Evolutionary conservation across 37 sponge, comb jelly and placozoan genomes (phyloP), one percentile per base, ranked within the genome.

Genomic region (Ephydatia muelleri): DNA sequence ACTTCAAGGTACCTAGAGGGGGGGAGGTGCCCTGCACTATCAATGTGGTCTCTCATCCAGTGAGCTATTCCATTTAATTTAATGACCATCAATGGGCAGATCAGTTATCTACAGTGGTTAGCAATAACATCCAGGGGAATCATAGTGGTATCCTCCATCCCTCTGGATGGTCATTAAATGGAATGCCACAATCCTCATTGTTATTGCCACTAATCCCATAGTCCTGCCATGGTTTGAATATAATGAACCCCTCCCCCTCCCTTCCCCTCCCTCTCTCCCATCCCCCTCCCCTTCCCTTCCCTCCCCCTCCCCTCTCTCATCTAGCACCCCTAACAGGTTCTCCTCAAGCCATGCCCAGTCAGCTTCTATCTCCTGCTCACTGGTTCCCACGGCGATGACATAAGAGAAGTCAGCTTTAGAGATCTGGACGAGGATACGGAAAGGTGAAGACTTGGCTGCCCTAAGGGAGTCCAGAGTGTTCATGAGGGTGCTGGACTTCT

Each of bases 321-420:
- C 82, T 32, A 95, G 72, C n/a, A 88, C 91, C 2, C 82, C 78
- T 8, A 95, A 72, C 3, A 95, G 82, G 29, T 84, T 83, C 28
- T 92, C 73, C 30, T 90, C 85, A 2, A 95, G 90, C 86, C 88
- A 95, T 14, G 48, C 33, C 96, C 96, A 95, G 68, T 93, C 91
- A 0, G 0, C 70, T 25, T 2, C 31, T 19, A 95, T 85, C 73
- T 89, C 94, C 72, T 88, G 80, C 27, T 29, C 27, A 36, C 83
- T 84, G 16, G 21, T 21, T 8, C 77, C 93, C 25, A 80, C 71
- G 0, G 94, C 90, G 27, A 95, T 74, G 40, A 89, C 87, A 68
- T 93, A 93, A 74, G 85, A 84, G 75, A 86, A 83, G 73, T 93
- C 93, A 43, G 93, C 25, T 47, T 37, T 64, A 22, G 82, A 57